Percentiles rank a stretch among this genome's conserved stretches.
phyloP scores from a whole-genome alignment of 2,888 invertebrate species.

The Cantharis rufa region DNA sequence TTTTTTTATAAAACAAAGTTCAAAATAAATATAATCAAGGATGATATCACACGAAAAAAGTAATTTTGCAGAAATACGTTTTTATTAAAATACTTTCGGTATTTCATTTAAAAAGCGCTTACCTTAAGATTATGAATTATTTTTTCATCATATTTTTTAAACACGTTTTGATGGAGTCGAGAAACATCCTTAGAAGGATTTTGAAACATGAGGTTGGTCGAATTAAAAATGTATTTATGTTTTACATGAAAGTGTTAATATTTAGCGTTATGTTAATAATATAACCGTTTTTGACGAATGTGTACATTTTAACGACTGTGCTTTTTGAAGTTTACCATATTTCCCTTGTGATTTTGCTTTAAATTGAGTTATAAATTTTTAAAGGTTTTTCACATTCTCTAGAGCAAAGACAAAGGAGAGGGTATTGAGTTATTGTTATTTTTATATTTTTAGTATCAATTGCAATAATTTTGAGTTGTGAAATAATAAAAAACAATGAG shows the following conservation, averaged over 20 bases:
- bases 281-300: constrained; percentile 4
- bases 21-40: not conserved
- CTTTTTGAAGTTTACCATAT: constrained; percentile 15
- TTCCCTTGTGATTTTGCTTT: constrained; percentile 24
- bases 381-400: constrained; percentile 12
- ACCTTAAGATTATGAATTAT: not conserved
- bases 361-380: constrained; percentile 26
- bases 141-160: not conserved
- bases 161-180: not conserved
- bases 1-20: not conserved
- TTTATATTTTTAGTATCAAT: constrained; percentile 14
- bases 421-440: constrained; percentile 15
- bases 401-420: constrained; percentile 3
- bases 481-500: not conserved
- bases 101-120: not conserved
- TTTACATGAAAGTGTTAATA: not conserved
- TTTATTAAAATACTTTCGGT: not conserved
- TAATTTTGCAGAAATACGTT: not conserved
- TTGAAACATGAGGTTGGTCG: not conserved
- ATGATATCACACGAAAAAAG: not conserved
- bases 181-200: not conserved
- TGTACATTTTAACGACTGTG: constrained; percentile 6
- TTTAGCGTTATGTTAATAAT: constrained; percentile 2
- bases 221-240: not conserved
- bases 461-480: not conserved